Evolutionary conservation across 2,113 vertebrate species (phyloP).

Genomic region (Scomber japonicus): DNA sequence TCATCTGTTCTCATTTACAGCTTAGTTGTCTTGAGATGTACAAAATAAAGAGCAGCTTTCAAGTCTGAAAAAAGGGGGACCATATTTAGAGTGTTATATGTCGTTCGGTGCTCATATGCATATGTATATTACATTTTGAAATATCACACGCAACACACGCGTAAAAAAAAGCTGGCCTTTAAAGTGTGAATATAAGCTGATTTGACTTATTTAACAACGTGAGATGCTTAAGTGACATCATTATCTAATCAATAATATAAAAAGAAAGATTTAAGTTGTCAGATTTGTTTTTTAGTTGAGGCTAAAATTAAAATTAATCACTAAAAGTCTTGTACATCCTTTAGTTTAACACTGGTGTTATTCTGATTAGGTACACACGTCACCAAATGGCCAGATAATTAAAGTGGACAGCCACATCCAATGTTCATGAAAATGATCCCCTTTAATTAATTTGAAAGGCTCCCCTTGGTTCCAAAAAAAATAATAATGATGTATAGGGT

Average conservation of each 20-base stretch:
- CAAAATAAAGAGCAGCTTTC: constrained; percentile 79
- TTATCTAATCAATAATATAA: constrained; percentile 20
- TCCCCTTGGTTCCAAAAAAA: constrained; percentile 66
- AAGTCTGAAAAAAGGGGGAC: constrained; percentile 58
- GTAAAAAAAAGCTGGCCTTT: constrained; percentile 6
- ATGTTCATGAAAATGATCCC: constrained; percentile 70
- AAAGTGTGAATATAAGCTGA: constrained; percentile 29
- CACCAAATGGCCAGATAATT: constrained; percentile 72
- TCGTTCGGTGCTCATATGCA: constrained; percentile 56
- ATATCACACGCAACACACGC: constrained; percentile 31
- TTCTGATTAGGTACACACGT: constrained; percentile 67
- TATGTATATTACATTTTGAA: constrained; percentile 52
- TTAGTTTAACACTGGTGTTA: constrained; percentile 37
- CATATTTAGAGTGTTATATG: constrained; percentile 74
- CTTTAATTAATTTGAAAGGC: constrained; percentile 78
- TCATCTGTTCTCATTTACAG: constrained; percentile 85
- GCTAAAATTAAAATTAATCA: constrained; percentile 37
- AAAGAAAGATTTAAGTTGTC: background rate
- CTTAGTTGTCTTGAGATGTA: constrained; percentile 81
- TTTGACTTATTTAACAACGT: constrained; percentile 8
- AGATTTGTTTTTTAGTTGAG: constrained; percentile 17
- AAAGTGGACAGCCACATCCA: constrained; percentile 70
- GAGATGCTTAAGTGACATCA: background rate
- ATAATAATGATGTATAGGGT: constrained; percentile 70
- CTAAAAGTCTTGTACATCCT: constrained; percentile 10